Base-by-base conservation (phyloP, 2,113 vertebrate species). In the Ranitomeya variabilis region DNA sequence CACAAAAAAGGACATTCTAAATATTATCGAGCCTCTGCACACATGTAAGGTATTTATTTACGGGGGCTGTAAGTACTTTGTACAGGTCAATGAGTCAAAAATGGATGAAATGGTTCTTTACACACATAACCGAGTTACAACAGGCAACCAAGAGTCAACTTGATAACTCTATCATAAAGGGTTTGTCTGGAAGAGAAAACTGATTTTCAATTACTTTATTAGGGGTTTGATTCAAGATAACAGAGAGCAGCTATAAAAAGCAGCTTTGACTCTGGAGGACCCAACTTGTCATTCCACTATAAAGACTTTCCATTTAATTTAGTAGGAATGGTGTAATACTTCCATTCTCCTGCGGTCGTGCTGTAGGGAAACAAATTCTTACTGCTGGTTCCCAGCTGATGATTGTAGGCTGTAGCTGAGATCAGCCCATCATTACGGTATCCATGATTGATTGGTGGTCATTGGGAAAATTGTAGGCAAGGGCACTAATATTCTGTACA, bases 1-100 rank as follows among this genome's bases (percentile, higher is more conserved):
- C 83, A 85, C 45, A 85, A 85, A 85, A 85, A 85, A 85, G 55
- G 21, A 4, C 19, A 60, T 74, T 74, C 10, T 74, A 37, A 85
- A 76, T 74, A 76, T 59, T 26, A 59, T 59, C 9, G 66, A 45
- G 37, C 26, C 21, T 21, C 4, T 3, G 11, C 60, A 59, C 69
- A 85, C 51, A 84, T 62, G 26, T 15, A 81, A 19, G 79, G 79
- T 59, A 16, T n/a, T 60, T 81, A 81, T 81, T 18, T 45, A 81
- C 62, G 79, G 57, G 5, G 14, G 23, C 4, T 60, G 54, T 16
- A 31, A 15, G 55, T 0, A 12, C 21, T 23, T 21, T 11, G 21
- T 26, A 16, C 2, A 59, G 55, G 79, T 19, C 26, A 11, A 57
- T 6, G 26, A 59, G 78, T 19, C 13, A 26, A 77, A 31, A 52